Conservation (phyloP, 64 coral and sea anemone species). For the Montipora capricornis region DNA sequence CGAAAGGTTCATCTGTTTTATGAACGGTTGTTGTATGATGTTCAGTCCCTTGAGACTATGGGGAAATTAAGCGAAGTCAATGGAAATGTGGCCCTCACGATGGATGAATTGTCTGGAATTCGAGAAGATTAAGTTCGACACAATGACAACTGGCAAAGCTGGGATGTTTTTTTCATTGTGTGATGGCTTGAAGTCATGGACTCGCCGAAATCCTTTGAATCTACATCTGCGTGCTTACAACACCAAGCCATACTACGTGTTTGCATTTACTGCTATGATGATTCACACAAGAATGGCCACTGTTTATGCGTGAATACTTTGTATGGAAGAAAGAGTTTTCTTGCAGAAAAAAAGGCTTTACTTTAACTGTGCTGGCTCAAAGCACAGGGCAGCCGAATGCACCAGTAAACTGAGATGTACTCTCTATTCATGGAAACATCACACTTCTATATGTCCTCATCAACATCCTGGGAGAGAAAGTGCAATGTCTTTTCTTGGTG, state of each 20-base stretch:
- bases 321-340: conserved; percentile 30
- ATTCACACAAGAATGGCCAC: background rate
- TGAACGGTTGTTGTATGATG: conserved; percentile 17
- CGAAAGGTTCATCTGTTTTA: conserved; percentile 54
- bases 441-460: background rate
- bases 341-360: background rate
- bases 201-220: background rate
- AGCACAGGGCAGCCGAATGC: background rate
- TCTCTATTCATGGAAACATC: background rate
- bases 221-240: too few relatives aligned
- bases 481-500: background rate
- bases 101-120: too few relatives aligned
- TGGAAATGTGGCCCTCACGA: background rate
- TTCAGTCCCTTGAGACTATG: conserved; percentile 45
- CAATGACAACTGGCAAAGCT: too few relatives aligned
- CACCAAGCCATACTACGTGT: background rate
- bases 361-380: conserved; percentile 1
- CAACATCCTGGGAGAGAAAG: background rate
- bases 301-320: background rate
- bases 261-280: background rate
- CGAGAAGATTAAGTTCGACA: too few relatives aligned
- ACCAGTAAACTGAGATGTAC: background rate
- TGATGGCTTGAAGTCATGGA: too few relatives aligned
- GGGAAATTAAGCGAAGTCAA: conserved; percentile 36
- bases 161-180: too few relatives aligned